Conservation (phyloP, 1,140 invertebrate species). For the Leptinotarsa lineolata region DNA sequence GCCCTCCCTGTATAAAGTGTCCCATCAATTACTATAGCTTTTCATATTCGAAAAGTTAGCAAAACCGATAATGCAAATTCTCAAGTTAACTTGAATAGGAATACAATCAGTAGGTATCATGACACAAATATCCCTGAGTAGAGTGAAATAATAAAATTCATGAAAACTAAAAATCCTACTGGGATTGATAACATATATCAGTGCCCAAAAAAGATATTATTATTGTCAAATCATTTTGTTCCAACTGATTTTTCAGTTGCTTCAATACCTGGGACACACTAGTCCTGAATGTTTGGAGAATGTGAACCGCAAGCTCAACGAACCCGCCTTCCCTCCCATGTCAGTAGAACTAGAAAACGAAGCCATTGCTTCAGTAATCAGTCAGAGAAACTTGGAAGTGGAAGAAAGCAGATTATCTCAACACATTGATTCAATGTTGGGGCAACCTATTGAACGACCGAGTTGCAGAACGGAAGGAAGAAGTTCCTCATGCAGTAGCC, state of each 20-base stretch:
- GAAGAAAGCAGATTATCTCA: slow-evolving; percentile 58
- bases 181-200: not conserved
- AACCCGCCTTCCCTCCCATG: slow-evolving; percentile 71
- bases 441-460: slow-evolving; percentile 46
- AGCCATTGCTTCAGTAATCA: slow-evolving; percentile 80
- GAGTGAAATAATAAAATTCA: not conserved
- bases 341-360: slow-evolving; percentile 76
- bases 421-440: slow-evolving; percentile 45
- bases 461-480: slow-evolving; percentile 26
- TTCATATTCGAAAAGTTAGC: too few relatives aligned
- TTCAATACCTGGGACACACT: slow-evolving; percentile 89
- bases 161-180: not conserved
- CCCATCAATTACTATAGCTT: too few relatives aligned
- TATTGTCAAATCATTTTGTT: slow-evolving; percentile 34
- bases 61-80: too few relatives aligned
- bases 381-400: slow-evolving; percentile 77
- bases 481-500: not conserved
- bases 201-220: slow-evolving; percentile 14
- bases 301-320: slow-evolving; percentile 71
- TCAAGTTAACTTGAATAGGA: too few relatives aligned
- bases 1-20: too few relatives aligned
- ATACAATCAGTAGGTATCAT: too few relatives aligned
- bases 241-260: slow-evolving; percentile 62
- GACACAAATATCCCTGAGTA: not conserved
- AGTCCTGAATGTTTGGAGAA: slow-evolving; percentile 87